A percentile compares a stretch with the other conserved stretches of the same genome.
phyloP scores from a whole-genome alignment of 2,888 invertebrate species.

The Mantis religiosa region DNA sequence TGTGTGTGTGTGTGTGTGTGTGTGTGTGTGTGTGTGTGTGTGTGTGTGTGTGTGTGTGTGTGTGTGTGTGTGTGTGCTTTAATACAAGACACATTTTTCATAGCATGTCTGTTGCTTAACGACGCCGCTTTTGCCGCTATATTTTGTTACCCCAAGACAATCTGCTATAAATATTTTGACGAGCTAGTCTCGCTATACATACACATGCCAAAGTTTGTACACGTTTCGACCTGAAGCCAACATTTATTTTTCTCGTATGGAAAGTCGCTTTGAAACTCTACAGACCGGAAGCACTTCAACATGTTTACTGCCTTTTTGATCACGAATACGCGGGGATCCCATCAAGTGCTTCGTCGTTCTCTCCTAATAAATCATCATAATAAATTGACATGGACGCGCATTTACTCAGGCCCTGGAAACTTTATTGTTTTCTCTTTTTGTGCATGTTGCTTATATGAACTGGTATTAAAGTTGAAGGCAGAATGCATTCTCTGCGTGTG shows the following conservation, averaged over 20 bases:
- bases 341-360: neutral
- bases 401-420: neutral
- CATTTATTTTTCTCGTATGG: neutral
- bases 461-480: neutral
- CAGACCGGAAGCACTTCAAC: neutral
- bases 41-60: no score
- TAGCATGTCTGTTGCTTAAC: neutral
- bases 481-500: no score
- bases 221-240: neutral
- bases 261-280: neutral
- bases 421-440: neutral
- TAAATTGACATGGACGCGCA: neutral
- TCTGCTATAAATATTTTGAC: neutral
- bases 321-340: neutral
- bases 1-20: no score
- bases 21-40: no score
- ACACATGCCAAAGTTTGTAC: neutral
- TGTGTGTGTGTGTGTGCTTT: no score
- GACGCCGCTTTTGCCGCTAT: neutral
- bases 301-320: neutral
- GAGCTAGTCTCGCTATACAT: neutral
- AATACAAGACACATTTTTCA: no score
- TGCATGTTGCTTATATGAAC: neutral
- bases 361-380: neutral
- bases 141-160: neutral